Conservation (phyloP, 2,113 vertebrate genomes). For the Brachirus orientalis region DNA sequence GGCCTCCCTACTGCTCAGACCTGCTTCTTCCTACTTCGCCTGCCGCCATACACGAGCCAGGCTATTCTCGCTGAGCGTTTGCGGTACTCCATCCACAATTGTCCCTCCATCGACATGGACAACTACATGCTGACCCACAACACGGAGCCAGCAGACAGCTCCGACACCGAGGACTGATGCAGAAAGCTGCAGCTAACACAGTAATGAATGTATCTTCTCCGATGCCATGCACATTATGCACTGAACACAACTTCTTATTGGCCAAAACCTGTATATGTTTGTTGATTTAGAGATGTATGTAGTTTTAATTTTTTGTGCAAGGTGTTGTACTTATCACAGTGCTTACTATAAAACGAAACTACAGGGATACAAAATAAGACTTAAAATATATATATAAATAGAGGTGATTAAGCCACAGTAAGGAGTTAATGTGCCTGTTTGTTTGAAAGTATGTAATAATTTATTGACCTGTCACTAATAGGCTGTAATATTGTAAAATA, state of each 20-base stretch:
- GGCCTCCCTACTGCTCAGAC: slow-evolving; percentile 86
- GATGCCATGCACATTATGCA: slow-evolving; percentile 77
- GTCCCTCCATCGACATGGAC: slow-evolving; percentile 87
- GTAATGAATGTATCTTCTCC: slow-evolving; percentile 77
- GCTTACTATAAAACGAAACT: slow-evolving; percentile 57
- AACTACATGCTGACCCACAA: slow-evolving; percentile 88
- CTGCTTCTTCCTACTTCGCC: slow-evolving; percentile 85
- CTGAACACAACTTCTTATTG: slow-evolving; percentile 72
- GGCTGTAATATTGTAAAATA: slow-evolving; percentile 70
- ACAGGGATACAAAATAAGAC: slow-evolving; percentile 41
- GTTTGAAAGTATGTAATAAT: slow-evolving; percentile 65
- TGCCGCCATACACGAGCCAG: slow-evolving; percentile 85
- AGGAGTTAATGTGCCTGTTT: slow-evolving; percentile 70
- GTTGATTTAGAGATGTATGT: slow-evolving; percentile 42
- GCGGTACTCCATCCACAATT: slow-evolving; percentile 88
- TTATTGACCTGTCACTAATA: slow-evolving; percentile 54
- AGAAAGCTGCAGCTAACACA: slow-evolving; percentile 10
- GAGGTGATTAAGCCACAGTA: slow-evolving; percentile 54
- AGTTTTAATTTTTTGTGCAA: slow-evolving; percentile 62
- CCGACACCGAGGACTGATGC: slow-evolving; percentile 80
- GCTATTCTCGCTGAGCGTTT: slow-evolving; percentile 82
- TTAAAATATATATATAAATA: slow-evolving; percentile 43
- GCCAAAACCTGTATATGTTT: slow-evolving; percentile 72
- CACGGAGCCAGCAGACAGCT: slow-evolving; percentile 81
- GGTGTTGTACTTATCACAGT: slow-evolving; percentile 67